Evolutionary conservation across 2,113 vertebrate genomes (phyloP), one percentile per base, ranked within the genome.

Genomic region (Mesoclemmys tuberculata): DNA sequence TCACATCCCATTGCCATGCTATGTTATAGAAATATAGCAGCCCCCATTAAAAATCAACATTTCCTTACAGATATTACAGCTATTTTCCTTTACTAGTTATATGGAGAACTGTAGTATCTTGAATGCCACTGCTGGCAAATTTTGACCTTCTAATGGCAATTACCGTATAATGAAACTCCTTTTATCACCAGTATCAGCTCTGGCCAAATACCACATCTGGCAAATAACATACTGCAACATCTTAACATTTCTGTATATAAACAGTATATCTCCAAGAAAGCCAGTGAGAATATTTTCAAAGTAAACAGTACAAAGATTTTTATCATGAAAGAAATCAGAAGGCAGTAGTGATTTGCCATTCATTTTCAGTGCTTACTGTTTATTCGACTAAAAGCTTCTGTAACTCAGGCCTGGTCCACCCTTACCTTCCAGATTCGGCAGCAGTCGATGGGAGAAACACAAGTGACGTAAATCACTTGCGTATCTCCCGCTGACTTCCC

Each of bases 111-210:
- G 38, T 41, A 92, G 81, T 81, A 80, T 46, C 81, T 56, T 41
- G 81, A 90, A 71, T 84, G 93, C 81, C 83, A 54, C 29, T 90
- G 84, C 90, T 94, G 95, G 89, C 87, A 94, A 56, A 88, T 88
- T 86, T 84, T 27, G 77, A 88, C 74, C 48, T 94, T 71, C 80
- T 84, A 77, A 91, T 93, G 90, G 82, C 87, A 77, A 74, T 2
- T 0, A 54, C 38, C 49, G 78, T 64, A 49, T 11, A 91, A 80
- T 1, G 86, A 87, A 90, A 91, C 89, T 80, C 46, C 48, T 85
- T 48, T 87, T 92, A 92, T 92, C 92, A 89, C 90, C 92, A 89
- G 1, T 74, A 85, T 52, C 94, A 95, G 96, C 94, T 93, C 90
- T 88, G 85, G 80, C 85, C 87, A 82, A 90, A 88, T 83, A 91